These are phyloP conservation scores for Conops quadrifasciatus DNA, from an alignment of 2,888 invertebrate species.

Conservation along the genomic window DNA sequence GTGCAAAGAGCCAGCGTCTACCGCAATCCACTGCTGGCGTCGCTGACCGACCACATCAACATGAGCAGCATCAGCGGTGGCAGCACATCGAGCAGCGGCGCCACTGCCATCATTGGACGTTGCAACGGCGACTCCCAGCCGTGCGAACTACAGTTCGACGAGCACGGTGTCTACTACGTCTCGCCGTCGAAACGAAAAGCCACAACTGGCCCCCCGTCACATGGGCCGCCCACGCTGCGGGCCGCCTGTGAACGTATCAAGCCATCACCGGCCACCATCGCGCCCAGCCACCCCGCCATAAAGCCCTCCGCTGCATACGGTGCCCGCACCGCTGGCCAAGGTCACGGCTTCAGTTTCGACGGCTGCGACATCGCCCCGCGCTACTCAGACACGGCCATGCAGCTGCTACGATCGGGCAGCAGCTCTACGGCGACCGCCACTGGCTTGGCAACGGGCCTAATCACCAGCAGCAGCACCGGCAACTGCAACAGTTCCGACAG, in stretches of 20 bases:
- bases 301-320: conserved; percentile 51
- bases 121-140: conserved; percentile 29
- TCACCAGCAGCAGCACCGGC: conserved; percentile 38
- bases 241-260: conserved; percentile 43
- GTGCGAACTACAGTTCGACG: conserved; percentile 56
- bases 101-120: conserved; percentile 49
- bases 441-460: conserved; percentile 45
- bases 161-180: conserved; percentile 62
- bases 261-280: conserved; percentile 43
- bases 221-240: conserved; percentile 40
- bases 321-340: conserved; percentile 46
- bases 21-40: conserved; percentile 55
- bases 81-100: conserved; percentile 54
- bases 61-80: conserved; percentile 58
- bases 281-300: conserved; percentile 51
- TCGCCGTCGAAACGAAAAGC: conserved; percentile 62
- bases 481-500: conserved; percentile 46
- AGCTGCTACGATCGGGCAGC: conserved; percentile 51
- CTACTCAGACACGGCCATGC: conserved; percentile 56
- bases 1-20: conserved; percentile 27
- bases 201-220: conserved; percentile 36
- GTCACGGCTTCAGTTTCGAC: conserved; percentile 50
- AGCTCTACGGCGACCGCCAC: conserved; percentile 47
- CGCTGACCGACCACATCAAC: conserved; percentile 56
- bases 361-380: conserved; percentile 54